Conservation (phyloP, 2,888 invertebrate species). For the Dermolepida albohirtum region DNA sequence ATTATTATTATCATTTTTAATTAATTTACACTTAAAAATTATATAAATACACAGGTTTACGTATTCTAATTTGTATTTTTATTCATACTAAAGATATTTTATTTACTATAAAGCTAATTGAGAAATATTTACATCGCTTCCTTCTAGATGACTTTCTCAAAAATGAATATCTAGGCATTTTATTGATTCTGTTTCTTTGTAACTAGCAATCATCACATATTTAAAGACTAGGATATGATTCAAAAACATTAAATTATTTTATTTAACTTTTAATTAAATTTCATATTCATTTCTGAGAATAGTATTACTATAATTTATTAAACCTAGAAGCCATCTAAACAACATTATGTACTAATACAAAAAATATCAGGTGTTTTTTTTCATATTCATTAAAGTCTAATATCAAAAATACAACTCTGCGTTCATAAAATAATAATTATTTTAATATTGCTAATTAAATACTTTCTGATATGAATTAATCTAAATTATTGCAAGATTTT, state of each 20-base stretch:
- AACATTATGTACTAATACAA: constrained; percentile 9
- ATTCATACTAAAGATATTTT: constrained; percentile 23
- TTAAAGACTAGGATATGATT: constrained; percentile 5
- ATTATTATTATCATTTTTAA: constrained; percentile 21
- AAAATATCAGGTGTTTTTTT: constrained; percentile 7
- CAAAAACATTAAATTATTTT: constrained; percentile 1
- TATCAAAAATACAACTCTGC: constrained; percentile 42
- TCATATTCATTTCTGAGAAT: background rate
- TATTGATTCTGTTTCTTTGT: background rate
- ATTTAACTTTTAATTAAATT: background rate
- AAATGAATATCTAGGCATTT: constrained; percentile 9
- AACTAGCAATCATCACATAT: constrained; percentile 2
- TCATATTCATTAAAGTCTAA: constrained; percentile 13
- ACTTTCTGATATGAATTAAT: constrained; percentile 39
- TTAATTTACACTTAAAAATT: constrained; percentile 44
- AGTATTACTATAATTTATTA: background rate
- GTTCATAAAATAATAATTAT: constrained; percentile 27
- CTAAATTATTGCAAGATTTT: constrained; percentile 42
- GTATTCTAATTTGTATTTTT: constrained; percentile 43
- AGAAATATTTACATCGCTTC: constrained; percentile 41
- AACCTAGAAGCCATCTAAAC: background rate
- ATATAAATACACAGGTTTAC: constrained; percentile 44
- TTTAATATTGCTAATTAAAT: constrained; percentile 24
- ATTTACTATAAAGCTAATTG: constrained; percentile 40
- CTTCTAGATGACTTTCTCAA: background rate